A percentile compares a stretch with the other conserved stretches of the same genome.
phyloP scores from a whole-genome alignment of 2,888 invertebrate genomes.

The Alsophila aescularia region DNA sequence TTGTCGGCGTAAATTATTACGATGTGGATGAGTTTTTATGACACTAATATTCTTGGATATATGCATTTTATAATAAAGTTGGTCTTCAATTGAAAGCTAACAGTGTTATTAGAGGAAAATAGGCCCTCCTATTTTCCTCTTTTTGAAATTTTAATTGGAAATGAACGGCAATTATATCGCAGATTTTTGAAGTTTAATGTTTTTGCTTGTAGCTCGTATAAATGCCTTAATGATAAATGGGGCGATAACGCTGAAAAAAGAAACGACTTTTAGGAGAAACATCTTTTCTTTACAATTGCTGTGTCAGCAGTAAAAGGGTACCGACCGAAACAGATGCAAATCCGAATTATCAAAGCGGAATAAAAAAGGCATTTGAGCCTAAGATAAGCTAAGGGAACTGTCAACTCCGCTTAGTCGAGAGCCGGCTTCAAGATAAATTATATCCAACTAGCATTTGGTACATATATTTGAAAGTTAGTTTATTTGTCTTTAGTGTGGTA shows the following conservation, averaged over 20 bases:
- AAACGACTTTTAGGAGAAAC: conserved; percentile 14
- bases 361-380: conserved; percentile 40
- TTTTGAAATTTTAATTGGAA: no score
- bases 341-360: conserved; percentile 38
- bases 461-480: conserved; percentile 5
- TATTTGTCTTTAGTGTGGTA: not conserved
- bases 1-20: not conserved
- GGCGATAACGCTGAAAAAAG: conserved; percentile 15
- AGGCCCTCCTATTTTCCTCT: no score
- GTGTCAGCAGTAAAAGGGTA: conserved; percentile 25
- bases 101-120: no score
- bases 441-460: conserved; percentile 25
- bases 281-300: conserved; percentile 19
- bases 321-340: conserved; percentile 36
- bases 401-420: conserved; percentile 47
- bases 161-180: no score
- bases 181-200: no score
- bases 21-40: not conserved
- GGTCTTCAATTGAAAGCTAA: no score
- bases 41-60: not conserved
- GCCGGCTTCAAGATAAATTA: conserved; percentile 54
- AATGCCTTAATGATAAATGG: conserved; percentile 13
- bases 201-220: no score
- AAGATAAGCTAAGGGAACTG: conserved; percentile 55
- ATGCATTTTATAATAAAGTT: no score